Conservation (phyloP, 2,113 vertebrate genomes). For the Aix galericulata region DNA sequence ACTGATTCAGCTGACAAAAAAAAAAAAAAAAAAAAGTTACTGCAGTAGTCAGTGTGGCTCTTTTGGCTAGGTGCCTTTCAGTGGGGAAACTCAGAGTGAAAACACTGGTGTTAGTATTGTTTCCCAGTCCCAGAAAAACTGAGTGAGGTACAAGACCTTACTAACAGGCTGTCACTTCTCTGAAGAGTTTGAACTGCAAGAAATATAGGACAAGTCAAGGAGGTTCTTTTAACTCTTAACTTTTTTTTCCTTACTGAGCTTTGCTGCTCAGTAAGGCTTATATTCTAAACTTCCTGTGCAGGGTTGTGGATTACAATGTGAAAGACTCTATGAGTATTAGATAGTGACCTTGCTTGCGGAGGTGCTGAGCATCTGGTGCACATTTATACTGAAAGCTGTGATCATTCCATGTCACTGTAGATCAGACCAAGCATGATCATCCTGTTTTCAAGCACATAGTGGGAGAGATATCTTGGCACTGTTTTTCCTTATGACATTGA, state of each 20-base stretch:
- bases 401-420: constrained; percentile 19
- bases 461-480: background rate
- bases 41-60: background rate
- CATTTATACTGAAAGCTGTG: constrained; percentile 8
- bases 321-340: constrained; percentile 34
- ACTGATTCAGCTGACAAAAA: background rate
- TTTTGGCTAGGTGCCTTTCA: background rate
- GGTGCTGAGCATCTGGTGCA: background rate
- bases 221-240: background rate
- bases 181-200: background rate
- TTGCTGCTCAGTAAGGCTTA: background rate
- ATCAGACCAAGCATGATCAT: constrained; percentile 20
- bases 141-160: background rate
- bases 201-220: background rate
- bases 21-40: background rate
- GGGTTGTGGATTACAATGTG: background rate
- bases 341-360: background rate
- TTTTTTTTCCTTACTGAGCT: background rate
- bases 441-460: background rate
- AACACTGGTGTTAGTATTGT: background rate
- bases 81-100: background rate
- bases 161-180: background rate
- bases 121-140: background rate
- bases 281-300: background rate
- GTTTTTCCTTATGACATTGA: background rate